These are phyloP conservation scores for Thera obeliscata DNA, from an alignment of 2,888 invertebrate species.

Conservation along the genomic window DNA sequence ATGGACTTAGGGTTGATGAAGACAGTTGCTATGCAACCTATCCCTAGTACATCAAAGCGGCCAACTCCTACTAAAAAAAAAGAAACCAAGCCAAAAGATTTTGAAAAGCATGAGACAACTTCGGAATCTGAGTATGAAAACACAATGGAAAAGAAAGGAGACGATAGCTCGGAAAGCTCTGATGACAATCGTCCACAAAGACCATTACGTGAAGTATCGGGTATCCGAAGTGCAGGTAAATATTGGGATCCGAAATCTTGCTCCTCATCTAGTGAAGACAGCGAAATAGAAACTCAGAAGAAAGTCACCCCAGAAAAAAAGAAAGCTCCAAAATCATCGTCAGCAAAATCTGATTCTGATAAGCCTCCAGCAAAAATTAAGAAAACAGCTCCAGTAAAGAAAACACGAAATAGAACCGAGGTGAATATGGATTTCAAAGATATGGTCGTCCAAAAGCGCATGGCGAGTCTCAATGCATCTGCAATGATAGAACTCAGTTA, in stretches of 20 bases:
- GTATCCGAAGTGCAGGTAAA: conserved; percentile 90
- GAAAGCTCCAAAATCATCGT: conserved; percentile 64
- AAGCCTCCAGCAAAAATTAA: conserved; percentile 78
- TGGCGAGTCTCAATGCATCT: conserved; percentile 96
- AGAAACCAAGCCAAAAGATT: conserved; percentile 70
- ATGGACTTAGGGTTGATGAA: conserved; percentile 85
- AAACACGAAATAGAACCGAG: conserved; percentile 85
- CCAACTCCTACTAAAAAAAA: conserved; percentile 68
- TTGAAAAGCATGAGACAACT: conserved; percentile 73
- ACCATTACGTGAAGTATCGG: conserved; percentile 88
- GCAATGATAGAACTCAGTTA: conserved; percentile 96
- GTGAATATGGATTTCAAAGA: conserved; percentile 92
- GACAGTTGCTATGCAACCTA: conserved; percentile 73
- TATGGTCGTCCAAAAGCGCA: conserved; percentile 94
- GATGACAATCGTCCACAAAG: conserved; percentile 84
- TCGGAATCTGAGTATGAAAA: conserved; percentile 81
- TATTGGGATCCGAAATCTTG: conserved; percentile 93
- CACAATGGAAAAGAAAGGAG: conserved; percentile 69
- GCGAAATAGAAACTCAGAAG: conserved; percentile 76
- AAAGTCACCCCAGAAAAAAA: conserved; percentile 71
- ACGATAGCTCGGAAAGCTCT: conserved; percentile 74
- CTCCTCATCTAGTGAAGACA: conserved; percentile 85
- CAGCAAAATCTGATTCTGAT: conserved; percentile 79
- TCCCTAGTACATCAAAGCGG: conserved; percentile 82
- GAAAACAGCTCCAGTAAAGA: conserved; percentile 76